These are phyloP conservation scores for Lamellibrachia satsuma DNA, from an alignment of 2,888 invertebrate genomes.

Conservation along the genomic window DNA sequence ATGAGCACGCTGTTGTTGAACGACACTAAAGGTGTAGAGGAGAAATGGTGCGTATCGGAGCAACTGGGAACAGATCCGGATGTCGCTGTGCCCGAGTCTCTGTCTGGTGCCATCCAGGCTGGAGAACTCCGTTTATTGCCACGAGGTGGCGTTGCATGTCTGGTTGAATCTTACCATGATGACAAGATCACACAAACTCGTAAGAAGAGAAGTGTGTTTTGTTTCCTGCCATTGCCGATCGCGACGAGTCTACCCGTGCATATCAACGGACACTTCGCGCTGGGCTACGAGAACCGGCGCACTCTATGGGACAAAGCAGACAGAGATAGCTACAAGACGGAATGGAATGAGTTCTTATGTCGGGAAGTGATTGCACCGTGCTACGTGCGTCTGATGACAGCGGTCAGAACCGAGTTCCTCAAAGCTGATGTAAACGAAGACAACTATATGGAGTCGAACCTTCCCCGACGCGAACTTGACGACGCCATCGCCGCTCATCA, in stretches of 20 bases:
- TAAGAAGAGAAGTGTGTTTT: conserved; percentile 37
- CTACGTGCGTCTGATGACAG: conserved; percentile 40
- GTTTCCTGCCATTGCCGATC: conserved; percentile 42
- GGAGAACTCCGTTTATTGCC: conserved; percentile 43
- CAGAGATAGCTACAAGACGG: conserved; percentile 29
- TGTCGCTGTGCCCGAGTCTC: conserved; percentile 32
- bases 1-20: conserved; percentile 28
- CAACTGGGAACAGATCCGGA: conserved; percentile 44
- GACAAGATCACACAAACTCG: conserved; percentile 18
- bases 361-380: conserved; percentile 46
- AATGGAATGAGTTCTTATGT: conserved; percentile 52
- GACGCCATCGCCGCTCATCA: conserved; percentile 34
- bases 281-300: conserved; percentile 48
- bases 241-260: conserved; percentile 52
- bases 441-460: conserved; percentile 27
- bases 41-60: conserved; percentile 47
- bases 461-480: conserved; percentile 33
- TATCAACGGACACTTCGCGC: conserved; percentile 57
- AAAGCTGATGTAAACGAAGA: background rate
- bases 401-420: conserved; percentile 34
- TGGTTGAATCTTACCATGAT: conserved; percentile 30
- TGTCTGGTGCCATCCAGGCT: conserved; percentile 40
- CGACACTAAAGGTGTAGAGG: conserved; percentile 32
- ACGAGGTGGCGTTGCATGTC: conserved; percentile 39
- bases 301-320: conserved; percentile 45